Base-by-base conservation (phyloP, 2,797 vertebrate genomes). In the Limosa lapponica region DNA sequence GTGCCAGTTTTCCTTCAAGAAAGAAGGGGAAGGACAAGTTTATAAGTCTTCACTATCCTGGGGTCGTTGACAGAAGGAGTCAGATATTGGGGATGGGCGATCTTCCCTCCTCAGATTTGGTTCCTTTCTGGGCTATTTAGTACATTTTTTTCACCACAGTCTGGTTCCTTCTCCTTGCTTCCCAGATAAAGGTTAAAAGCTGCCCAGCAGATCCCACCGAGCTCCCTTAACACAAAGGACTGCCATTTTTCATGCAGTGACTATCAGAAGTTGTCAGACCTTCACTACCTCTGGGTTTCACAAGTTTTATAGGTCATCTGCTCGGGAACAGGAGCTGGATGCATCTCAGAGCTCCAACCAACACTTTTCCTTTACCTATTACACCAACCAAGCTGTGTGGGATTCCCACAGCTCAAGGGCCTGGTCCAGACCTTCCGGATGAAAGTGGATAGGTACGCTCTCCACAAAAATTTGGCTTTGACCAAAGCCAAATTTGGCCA, bases 171-270 rank as follows among this genome's bases (percentile, higher is more conserved):
- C 10, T 67, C 27, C 32, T 77, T 5, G 5, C 7, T 65, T 61
- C 3, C 16, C 14, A 52, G 12, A 37, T 30, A 36, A 52, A 57
- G 7, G 3, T 4, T 36, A 25, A 25, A 16, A 80, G 55, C 1
- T 58, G 0, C 13, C 12, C 28, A 49, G 27, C 23, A 41, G 37
- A 6, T 43, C 12, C 3, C 7, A 0, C 11, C 6, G 3, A 79
- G 19, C 28, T 54, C 46, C 11, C 4, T 37, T 34, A 43, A 71
- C 15, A 54, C 3, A 28, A 19, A 28, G 12, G 5, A 70, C 48
- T 28, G 10, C 11, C 2, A 2, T 87, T 87, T 86, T 51, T 77
- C 34, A 18, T 15, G 4, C 6, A 64, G 12, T 30, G 34, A 44
- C 13, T 41, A 67, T 2, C 8, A 55, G 15, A 6, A 51, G 3